Percentiles rank a stretch among this genome's conserved stretches.
These are phyloP conservation scores for Hormiphora californensis DNA, from an alignment of 37 sponge, comb jelly and placozoan genomes.

Conservation along the genomic window DNA sequence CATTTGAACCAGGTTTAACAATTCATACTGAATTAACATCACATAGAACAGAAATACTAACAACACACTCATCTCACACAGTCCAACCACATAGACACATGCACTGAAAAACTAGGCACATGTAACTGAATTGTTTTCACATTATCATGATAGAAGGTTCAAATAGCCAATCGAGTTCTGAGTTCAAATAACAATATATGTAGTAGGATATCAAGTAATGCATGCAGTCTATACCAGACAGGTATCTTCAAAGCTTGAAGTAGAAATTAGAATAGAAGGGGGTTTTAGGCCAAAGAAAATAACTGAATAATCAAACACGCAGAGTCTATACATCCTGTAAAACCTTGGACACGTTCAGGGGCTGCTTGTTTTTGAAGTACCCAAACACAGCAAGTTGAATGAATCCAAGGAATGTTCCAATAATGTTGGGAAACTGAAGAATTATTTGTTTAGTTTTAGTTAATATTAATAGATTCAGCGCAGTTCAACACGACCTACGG, in stretches of 20 bases:
- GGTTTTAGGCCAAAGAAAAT: not conserved
- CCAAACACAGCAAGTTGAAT: not conserved
- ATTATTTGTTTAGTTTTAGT: not conserved
- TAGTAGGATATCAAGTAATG: too few species aligned
- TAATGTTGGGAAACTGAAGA: slow-evolving; percentile 26
- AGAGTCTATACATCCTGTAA: not conserved
- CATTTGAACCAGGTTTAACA: not conserved
- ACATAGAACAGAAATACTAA: too few species aligned
- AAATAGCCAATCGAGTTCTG: too few species aligned
- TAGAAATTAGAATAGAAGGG: too few species aligned
- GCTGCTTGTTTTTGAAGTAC: slow-evolving; percentile 9
- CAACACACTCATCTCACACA: too few species aligned
- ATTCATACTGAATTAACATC: not conserved
- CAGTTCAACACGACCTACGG: not conserved
- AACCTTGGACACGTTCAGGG: not conserved
- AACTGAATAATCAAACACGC: not conserved
- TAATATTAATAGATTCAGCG: not conserved
- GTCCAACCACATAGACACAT: too few species aligned
- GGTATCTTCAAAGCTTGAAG: too few species aligned
- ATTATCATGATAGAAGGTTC: too few species aligned
- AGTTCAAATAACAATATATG: too few species aligned
- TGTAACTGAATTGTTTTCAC: too few species aligned
- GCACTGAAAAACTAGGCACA: too few species aligned
- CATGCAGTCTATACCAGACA: too few species aligned
- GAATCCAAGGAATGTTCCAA: not conserved